Percentiles rank a stretch among this genome's conserved stretches.
phyloP scores from a whole-genome alignment of 2,888 invertebrate genomes.

The Tridacna gigas region DNA sequence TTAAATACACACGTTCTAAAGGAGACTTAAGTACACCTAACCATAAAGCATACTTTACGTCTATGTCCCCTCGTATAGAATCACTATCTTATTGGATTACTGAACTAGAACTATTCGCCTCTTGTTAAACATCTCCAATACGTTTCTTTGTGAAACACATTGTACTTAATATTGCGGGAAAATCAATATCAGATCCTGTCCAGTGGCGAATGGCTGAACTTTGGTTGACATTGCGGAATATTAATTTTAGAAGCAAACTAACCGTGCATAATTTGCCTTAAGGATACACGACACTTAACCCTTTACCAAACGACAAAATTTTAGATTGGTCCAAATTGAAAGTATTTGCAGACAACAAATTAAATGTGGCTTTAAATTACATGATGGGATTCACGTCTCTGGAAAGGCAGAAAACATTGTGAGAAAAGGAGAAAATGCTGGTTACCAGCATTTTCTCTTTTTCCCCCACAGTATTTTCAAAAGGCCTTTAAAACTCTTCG shows the following conservation, averaged over 20 bases:
- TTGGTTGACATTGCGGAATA: background rate
- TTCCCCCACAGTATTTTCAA: background rate
- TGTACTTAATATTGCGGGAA: background rate
- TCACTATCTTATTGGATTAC: background rate
- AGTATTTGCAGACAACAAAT: no score
- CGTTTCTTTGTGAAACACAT: background rate
- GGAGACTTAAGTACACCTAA: background rate
- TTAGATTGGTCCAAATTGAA: no score
- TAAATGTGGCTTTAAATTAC: no score
- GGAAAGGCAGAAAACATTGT: constrained; percentile 4
- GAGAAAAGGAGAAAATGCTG: background rate
- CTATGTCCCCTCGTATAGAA: background rate
- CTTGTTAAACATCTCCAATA: background rate
- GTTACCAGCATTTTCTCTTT: background rate
- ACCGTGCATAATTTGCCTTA: background rate
- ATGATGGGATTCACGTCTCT: no score
- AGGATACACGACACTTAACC: no score
- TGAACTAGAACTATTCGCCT: background rate
- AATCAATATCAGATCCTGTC: background rate
- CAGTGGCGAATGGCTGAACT: background rate
- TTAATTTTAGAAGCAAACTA: background rate
- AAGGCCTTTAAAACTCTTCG: no score
- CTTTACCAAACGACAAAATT: background rate
- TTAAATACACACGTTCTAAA: background rate
- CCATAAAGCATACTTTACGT: background rate